Percentiles rank a stretch among this genome's conserved stretches.
These are phyloP conservation scores for Leucania comma DNA, from an alignment of 2,888 invertebrate genomes.

Conservation along the genomic window DNA sequence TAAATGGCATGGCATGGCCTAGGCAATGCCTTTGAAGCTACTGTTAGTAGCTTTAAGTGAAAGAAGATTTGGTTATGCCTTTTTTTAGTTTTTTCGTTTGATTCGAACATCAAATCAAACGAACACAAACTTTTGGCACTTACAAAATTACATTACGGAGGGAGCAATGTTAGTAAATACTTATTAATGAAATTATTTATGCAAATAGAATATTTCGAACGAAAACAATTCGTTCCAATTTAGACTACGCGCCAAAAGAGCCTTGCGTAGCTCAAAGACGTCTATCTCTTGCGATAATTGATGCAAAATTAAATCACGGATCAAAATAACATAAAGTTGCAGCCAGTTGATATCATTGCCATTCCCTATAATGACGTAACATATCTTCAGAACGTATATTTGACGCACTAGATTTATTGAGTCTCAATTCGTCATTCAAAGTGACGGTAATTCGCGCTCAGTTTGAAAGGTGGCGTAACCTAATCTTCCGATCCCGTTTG, in stretches of 20 bases:
- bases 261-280: background rate
- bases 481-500: slow-evolving; percentile 51
- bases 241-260: no score
- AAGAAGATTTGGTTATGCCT: no score
- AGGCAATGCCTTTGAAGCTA: no score
- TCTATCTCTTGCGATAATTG: background rate
- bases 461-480: slow-evolving; percentile 37
- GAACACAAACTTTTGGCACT: no score
- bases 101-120: no score
- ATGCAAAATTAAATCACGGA: background rate
- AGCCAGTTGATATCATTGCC: slow-evolving; percentile 14
- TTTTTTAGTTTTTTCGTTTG: background rate
- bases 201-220: no score
- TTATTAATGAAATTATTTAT: background rate
- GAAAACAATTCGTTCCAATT: background rate
- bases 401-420: slow-evolving; percentile 34
- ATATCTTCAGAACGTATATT: slow-evolving; percentile 16
- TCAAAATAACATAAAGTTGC: background rate
- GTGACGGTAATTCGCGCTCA: slow-evolving; percentile 41
- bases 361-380: slow-evolving; percentile 5
- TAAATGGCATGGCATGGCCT: no score
- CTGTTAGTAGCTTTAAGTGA: no score
- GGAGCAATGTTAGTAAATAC: no score
- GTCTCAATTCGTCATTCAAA: slow-evolving; percentile 35
- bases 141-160: no score